phyloP scores from a whole-genome alignment of 2,113 vertebrate genomes.

The Daphoenositta chrysoptera region DNA sequence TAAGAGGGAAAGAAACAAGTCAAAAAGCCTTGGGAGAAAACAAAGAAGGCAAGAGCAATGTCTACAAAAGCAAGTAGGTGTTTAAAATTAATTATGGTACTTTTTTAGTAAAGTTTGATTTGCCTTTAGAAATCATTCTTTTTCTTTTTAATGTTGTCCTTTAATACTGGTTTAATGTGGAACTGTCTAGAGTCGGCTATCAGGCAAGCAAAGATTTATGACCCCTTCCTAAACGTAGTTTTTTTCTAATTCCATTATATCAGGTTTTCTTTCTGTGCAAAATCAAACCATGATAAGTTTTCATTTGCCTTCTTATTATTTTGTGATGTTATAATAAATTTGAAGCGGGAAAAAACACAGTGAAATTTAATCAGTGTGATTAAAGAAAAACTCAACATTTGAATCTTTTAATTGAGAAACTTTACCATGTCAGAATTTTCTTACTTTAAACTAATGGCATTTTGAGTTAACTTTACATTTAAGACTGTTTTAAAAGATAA shows the following conservation, averaged over 20 bases:
- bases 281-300: background rate
- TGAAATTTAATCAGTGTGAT: background rate
- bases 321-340: background rate
- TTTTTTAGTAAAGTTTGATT: background rate
- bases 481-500: background rate
- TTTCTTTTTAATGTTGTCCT: background rate
- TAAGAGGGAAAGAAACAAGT: conserved; percentile 80
- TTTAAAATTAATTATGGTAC: background rate
- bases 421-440: background rate
- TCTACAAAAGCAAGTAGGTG: conserved; percentile 75
- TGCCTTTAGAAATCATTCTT: background rate
- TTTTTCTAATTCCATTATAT: background rate
- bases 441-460: background rate
- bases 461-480: background rate
- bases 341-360: background rate
- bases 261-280: background rate
- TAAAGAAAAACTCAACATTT: background rate
- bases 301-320: background rate
- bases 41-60: conserved; percentile 77
- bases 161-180: background rate
- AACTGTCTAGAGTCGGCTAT: background rate
- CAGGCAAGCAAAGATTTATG: background rate
- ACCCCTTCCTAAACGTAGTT: background rate
- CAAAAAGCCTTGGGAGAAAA: conserved; percentile 81
- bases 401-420: background rate